Conservation (phyloP, 2,888 invertebrate genomes). For the Polietes domitor region DNA sequence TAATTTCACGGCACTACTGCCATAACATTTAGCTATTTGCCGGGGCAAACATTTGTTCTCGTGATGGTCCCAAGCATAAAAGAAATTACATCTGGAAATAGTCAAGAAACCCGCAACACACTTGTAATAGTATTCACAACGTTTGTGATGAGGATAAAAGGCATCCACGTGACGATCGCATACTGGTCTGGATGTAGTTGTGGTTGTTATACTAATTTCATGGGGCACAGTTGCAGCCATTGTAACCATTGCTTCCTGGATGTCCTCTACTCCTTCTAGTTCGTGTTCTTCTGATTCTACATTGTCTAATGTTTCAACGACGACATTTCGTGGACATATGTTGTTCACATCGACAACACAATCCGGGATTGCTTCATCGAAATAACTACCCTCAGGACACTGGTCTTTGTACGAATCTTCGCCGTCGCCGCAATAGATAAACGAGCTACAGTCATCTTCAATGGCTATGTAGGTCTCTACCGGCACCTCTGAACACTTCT, state of each 20-base stretch:
- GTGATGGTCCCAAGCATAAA: slow-evolving; percentile 73
- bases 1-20: slow-evolving; percentile 2
- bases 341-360: slow-evolving; percentile 72
- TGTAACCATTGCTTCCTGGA: not conserved
- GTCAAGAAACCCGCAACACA: slow-evolving; percentile 73
- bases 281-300: not conserved
- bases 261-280: not conserved
- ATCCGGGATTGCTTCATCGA: slow-evolving; percentile 70
- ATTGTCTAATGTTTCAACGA: not conserved
- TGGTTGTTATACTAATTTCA: slow-evolving; percentile 27
- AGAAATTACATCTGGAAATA: slow-evolving; percentile 73
- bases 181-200: slow-evolving; percentile 29
- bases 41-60: slow-evolving; percentile 71
- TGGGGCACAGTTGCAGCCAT: not conserved
- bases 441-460: slow-evolving; percentile 71
- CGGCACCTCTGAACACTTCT: slow-evolving; percentile 69
- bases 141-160: slow-evolving; percentile 71
- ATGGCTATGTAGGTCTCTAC: slow-evolving; percentile 70
- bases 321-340: slow-evolving; percentile 61
- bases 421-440: slow-evolving; percentile 73
- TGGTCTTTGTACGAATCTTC: slow-evolving; percentile 71
- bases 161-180: slow-evolving; percentile 59
- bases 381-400: slow-evolving; percentile 73
- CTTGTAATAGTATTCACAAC: slow-evolving; percentile 75
- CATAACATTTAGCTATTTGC: slow-evolving; percentile 69